phyloP scores from a whole-genome alignment of 2,888 invertebrate genomes.

The Nemotelus nigrinus region DNA sequence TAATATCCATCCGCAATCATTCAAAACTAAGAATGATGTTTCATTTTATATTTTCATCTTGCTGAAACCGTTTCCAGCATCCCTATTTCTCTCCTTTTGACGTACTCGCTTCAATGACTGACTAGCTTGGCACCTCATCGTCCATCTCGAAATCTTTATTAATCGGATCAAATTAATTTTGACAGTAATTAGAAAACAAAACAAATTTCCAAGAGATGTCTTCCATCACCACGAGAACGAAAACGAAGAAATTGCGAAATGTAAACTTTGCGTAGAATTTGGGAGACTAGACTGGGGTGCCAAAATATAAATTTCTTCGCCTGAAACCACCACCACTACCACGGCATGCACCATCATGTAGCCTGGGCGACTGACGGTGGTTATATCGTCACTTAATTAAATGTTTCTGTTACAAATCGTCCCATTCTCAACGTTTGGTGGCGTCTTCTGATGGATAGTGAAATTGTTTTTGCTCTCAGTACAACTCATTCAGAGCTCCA shows the following conservation, averaged over 20 bases:
- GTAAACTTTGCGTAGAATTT: not conserved
- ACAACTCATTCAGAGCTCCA: not conserved
- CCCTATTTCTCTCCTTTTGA: no score
- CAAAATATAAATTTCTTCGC: conserved; percentile 33
- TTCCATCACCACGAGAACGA: conserved; percentile 9
- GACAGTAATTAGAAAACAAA: conserved; percentile 42
- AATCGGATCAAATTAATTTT: conserved; percentile 34
- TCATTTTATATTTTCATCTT: no score
- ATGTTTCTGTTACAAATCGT: conserved; percentile 45
- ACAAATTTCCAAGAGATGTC: conserved; percentile 26
- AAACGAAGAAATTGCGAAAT: not conserved
- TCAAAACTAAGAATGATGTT: no score
- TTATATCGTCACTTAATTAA: conserved; percentile 47
- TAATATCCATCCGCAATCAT: no score
- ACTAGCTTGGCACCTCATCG: not conserved
- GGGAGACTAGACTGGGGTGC: not conserved
- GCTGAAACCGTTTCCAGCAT: no score
- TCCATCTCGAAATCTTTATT: conserved; percentile 9
- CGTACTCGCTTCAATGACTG: no score
- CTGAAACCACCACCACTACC: no score
- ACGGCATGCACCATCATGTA: not conserved
- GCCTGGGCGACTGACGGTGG: not conserved
- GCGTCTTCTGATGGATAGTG: not conserved
- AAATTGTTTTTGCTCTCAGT: not conserved
- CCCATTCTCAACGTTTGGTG: conserved; percentile 28